Base-by-base conservation (phyloP, 2,888 invertebrate genomes). In the Cylloceria caligata region DNA sequence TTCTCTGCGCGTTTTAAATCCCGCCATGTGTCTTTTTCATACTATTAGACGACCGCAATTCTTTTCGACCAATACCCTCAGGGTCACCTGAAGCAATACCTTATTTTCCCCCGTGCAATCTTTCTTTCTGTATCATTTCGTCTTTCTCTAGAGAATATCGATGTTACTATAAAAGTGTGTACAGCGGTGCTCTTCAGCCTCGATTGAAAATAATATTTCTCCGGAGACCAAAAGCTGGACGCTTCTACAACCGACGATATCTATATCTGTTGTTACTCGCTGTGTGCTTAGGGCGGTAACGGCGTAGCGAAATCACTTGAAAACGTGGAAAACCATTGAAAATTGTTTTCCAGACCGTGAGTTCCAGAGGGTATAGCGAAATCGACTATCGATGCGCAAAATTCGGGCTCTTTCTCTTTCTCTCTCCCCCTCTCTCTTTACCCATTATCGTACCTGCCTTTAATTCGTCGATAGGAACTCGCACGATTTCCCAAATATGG, bases 191-290 rank as follows among this genome's bases (percentile, higher is more conserved):
- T 60, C 78, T 67, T 67, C 65, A 76, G 65, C 71, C 72, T 76
- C 75, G 75, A 80, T 80, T 71, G 80, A 60, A 80, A 80, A 75
- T 80, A 76, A 80, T 76, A 80, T 80, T 80, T 76, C 80, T 80
- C 80, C 67, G 67, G 80, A 72, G 80, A 80, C 80, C 71, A 24
- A 19, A 55, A 55, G 34, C 47, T 71, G 42, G 64, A 71, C 62
- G 80, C 64, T 65, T 47, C 45, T 69, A 47, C 55, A 42, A 64
- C 55, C 24, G 24, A 36, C 19, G 36, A 9, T 9, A 19, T 36
- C 19, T 78, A 57, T 65, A 45, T 60, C 19, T 6, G 57, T 55
- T 60, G 64, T 42, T 60, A 36, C 24, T 30, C 45, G 36, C 49
- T 49, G 64, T 36, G 24, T 36, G n/a, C 64, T 42, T 24, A 39